Conservation (phyloP, 2,113 vertebrate genomes). For the Chlamydotis undulata region DNA sequence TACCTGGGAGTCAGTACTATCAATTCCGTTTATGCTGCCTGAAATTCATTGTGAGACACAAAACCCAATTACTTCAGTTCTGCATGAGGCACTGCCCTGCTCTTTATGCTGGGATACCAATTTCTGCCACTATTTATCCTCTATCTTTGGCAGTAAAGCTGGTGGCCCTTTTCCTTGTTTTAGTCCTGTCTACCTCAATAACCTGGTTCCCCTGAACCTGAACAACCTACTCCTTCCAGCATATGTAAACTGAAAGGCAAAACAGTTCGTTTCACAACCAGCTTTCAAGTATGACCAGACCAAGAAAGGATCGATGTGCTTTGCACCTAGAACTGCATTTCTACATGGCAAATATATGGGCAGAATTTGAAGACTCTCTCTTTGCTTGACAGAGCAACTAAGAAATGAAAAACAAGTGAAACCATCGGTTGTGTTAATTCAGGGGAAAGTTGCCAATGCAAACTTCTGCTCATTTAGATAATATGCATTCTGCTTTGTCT, state of each 20-base stretch:
- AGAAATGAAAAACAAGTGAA: background rate
- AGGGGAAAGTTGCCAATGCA: background rate
- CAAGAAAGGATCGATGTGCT: background rate
- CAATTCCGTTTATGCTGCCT: background rate
- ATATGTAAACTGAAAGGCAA: background rate
- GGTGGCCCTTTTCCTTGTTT: background rate
- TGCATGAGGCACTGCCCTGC: background rate
- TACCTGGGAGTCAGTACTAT: background rate
- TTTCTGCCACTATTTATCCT: background rate
- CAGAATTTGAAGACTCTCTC: background rate
- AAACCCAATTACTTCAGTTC: background rate
- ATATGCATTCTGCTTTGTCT: background rate
- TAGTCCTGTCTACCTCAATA: background rate
- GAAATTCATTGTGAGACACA: background rate
- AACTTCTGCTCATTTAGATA: background rate
- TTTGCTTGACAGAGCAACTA: background rate
- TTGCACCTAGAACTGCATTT: background rate
- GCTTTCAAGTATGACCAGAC: background rate
- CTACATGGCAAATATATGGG: background rate
- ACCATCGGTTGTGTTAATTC: background rate
- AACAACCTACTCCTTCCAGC: background rate
- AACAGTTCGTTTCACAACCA: background rate
- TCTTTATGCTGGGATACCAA: background rate
- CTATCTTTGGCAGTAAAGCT: background rate
- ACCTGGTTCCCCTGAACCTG: background rate